Evolutionary conservation across 2,797 vertebrate species (phyloP).

Genomic region (Muraenolepis orangiensis): DNA sequence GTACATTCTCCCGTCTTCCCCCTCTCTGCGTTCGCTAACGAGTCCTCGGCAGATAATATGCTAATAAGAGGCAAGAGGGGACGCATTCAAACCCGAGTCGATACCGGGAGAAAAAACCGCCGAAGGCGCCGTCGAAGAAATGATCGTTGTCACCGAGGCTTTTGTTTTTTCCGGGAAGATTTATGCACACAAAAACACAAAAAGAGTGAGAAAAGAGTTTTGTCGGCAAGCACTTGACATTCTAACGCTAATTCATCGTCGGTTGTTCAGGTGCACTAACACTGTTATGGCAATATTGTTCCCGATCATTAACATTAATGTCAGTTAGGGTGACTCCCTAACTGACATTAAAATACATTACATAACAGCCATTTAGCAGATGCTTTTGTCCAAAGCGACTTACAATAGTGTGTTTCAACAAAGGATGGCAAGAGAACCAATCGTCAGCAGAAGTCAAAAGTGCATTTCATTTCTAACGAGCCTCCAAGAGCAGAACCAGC

Average conservation of each 20-base stretch:
- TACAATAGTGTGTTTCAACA: no score
- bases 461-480: no score
- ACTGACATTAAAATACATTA: no score
- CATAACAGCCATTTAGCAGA: no score
- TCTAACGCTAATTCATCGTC: background rate
- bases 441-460: no score
- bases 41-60: slow-evolving; percentile 51
- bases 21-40: background rate
- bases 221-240: background rate
- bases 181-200: background rate
- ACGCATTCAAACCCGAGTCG: background rate
- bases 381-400: no score
- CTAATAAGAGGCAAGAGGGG: slow-evolving; percentile 43
- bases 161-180: background rate
- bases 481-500: no score
- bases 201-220: background rate
- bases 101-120: background rate
- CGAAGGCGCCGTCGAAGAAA: no score
- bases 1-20: slow-evolving; percentile 15
- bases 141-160: background rate
- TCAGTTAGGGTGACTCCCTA: background rate
- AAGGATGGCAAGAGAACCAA: no score
- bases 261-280: background rate
- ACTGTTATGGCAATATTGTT: background rate
- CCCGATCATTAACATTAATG: background rate